A percentile compares a stretch with the other conserved stretches of the same genome.
Evolutionary conservation across 2,797 vertebrate genomes (phyloP).

Genomic region (Lepidocolaptes lacrymiger): DNA sequence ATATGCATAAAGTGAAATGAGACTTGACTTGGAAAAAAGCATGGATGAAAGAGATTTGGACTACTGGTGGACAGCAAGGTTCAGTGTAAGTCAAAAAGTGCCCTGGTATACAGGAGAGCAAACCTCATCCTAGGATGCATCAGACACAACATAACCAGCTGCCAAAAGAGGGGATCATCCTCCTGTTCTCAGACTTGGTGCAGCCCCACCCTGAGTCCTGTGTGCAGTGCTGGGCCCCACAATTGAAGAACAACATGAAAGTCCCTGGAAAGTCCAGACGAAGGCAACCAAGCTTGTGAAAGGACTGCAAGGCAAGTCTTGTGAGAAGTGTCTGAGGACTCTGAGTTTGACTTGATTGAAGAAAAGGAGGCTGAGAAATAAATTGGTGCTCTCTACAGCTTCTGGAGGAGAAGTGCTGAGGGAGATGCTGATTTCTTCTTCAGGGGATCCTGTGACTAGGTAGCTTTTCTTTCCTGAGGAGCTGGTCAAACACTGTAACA

Average conservation of each 20-base stretch:
- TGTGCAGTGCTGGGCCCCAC: too few species aligned
- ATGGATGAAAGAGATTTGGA: neutral
- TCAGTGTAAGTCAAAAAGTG: neutral
- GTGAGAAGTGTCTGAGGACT: accelerated
- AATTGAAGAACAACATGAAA: neutral
- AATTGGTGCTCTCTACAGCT: neutral
- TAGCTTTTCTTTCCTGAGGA: neutral
- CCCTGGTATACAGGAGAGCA: accelerated
- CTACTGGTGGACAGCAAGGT: neutral
- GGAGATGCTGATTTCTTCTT: neutral
- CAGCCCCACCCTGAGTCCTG: accelerated
- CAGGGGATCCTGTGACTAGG: neutral
- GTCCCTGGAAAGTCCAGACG: neutral
- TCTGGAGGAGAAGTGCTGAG: neutral
- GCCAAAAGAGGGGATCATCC: neutral
- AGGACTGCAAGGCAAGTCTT: neutral
- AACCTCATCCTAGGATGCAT: neutral
- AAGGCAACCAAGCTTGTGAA: accelerated
- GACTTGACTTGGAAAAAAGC: neutral
- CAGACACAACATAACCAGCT: accelerated
- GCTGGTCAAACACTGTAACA: neutral
- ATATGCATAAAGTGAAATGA: neutral
- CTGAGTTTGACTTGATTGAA: neutral
- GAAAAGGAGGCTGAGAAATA: neutral
- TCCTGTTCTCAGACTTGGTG: accelerated